Base-by-base conservation (phyloP, 1,140 invertebrate species). In the Anastrepha obliqua region DNA sequence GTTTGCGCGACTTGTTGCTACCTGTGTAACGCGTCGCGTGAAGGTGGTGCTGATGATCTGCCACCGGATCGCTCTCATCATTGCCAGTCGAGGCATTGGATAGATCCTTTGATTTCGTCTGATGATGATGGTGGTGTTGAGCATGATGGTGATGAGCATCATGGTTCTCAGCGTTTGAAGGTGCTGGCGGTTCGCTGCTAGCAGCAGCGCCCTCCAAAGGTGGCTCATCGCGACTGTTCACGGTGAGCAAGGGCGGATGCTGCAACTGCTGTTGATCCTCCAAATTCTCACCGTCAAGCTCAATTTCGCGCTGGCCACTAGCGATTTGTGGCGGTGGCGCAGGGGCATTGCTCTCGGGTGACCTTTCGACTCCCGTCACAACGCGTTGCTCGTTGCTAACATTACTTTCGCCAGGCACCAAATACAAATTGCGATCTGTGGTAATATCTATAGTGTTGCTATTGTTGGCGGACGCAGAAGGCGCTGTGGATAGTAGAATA, bases 201-300 rank as follows among this genome's bases (percentile, higher is more conserved):
- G 87, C 62, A 13, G 65, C 88, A 64, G 89, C 89, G 17, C 89
- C 89, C 59, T 89, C 89, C 13, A 89, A 85, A 47, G 89, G 89
- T 7, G 88, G 88, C 20, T 88, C 88, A 64, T 88, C 87, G 1
- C 86, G 65, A 17, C 47, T 65, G 20, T 86, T 70, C n/a, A 17
- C 39, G 47, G 64, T 70, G 39, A 81, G 17, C 5, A 62, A 29
- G 15, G 58, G 64, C 58, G 13, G 47, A 5, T 86, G 81, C 4
- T 87, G 88, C 44, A 39, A 47, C 20, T 86, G 78, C 62, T 91
- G 90, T 20, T 92, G 91, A 91, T 95, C 95, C 89, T 95, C 94
- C 42, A 95, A 90, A 88, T 95, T 95, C 89, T 95, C 95, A 13
- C 95, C 95, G 88, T 95, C 95, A 91, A 95, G 93, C 15, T 93